These are phyloP conservation scores for Coecobrya sp. DNA, from an alignment of 2,888 invertebrate species.

Conservation along the genomic window DNA sequence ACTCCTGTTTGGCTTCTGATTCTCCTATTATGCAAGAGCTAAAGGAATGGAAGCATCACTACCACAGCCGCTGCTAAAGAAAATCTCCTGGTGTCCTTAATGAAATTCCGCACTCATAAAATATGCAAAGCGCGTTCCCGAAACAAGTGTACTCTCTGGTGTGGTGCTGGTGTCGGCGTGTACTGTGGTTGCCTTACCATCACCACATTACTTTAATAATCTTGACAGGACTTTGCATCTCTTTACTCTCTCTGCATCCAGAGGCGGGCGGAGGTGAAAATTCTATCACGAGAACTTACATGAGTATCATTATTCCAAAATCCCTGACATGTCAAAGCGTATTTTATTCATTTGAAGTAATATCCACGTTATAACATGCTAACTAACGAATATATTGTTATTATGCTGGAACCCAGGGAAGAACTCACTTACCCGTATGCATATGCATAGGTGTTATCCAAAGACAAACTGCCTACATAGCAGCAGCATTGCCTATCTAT, in stretches of 20 bases:
- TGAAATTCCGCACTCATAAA: slow-evolving; percentile 9
- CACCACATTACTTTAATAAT: slow-evolving; percentile 11
- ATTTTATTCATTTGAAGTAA: too few relatives aligned
- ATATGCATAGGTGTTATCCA: too few relatives aligned
- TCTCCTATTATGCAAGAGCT: background rate
- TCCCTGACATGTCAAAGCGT: too few relatives aligned
- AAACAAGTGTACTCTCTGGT: background rate
- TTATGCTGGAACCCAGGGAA: too few relatives aligned
- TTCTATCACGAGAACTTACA: too few relatives aligned
- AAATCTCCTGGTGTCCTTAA: background rate
- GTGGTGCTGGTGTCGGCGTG: background rate
- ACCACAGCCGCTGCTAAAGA: background rate
- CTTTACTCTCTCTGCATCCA: background rate
- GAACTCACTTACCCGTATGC: too few relatives aligned
- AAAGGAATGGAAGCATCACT: background rate
- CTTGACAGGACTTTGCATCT: background rate
- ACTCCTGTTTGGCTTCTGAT: background rate
- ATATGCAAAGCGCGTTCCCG: background rate
- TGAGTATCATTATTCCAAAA: too few relatives aligned
- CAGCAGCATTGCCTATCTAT: too few relatives aligned
- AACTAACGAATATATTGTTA: too few relatives aligned
- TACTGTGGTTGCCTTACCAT: background rate
- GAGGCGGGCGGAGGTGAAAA: too few relatives aligned
- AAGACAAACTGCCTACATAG: too few relatives aligned
- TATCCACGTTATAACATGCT: too few relatives aligned